A percentile compares a stretch with the other conserved stretches of the same genome.
Evolutionary conservation across 2,113 vertebrate species (phyloP).

Genomic region (Macquaria ambigua): DNA sequence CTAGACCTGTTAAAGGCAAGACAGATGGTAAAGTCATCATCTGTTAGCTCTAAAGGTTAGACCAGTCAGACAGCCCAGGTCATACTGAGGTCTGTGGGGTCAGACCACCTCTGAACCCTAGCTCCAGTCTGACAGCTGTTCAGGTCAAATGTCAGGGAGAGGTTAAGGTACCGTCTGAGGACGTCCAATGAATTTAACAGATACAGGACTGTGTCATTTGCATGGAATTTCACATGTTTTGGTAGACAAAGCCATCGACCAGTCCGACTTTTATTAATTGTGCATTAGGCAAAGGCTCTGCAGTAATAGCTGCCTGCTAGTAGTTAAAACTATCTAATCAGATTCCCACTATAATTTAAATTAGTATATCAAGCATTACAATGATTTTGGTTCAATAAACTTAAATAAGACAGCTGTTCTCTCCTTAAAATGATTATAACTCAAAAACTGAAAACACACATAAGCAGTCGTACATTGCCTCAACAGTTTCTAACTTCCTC

Average conservation of each 20-base stretch:
- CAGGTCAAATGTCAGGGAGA: conserved; percentile 67
- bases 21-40: conserved; percentile 82
- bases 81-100: conserved; percentile 63
- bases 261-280: not conserved
- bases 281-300: not conserved
- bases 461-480: not conserved
- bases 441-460: conserved; percentile 17
- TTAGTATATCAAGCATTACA: not conserved
- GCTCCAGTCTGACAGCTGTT: conserved; percentile 79
- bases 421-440: not conserved
- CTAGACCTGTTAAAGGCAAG: conserved; percentile 57
- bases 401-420: not conserved
- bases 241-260: not conserved
- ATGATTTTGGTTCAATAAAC: not conserved
- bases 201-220: conserved; percentile 32
- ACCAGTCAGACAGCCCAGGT: conserved; percentile 77
- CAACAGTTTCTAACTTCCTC: conserved; percentile 1
- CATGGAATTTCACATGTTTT: conserved; percentile 10
- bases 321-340: conserved; percentile 1
- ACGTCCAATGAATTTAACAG: conserved; percentile 60
- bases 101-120: conserved; percentile 70
- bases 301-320: not conserved
- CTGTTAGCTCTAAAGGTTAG: conserved; percentile 70
- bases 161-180: conserved; percentile 64
- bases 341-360: not conserved